Conservation (phyloP, 2,888 invertebrate species). For the Rhamphomyia laevipes region DNA sequence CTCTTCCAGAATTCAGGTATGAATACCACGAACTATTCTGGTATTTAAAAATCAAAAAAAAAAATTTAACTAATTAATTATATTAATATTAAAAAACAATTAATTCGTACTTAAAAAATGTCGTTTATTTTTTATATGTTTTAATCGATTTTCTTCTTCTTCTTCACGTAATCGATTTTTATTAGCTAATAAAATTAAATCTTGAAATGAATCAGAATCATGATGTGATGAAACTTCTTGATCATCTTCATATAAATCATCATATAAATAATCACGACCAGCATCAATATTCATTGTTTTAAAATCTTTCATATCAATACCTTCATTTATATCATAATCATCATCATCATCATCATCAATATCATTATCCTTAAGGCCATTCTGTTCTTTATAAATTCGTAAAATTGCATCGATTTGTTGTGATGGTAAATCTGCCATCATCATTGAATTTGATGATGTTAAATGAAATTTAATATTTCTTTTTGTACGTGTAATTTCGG, state of each 20-base stretch:
- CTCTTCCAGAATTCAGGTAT: no score
- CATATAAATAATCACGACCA: background rate
- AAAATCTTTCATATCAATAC: background rate
- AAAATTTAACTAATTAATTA: no score
- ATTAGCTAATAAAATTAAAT: constrained; percentile 3
- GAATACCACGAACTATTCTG: no score
- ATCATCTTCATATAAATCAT: constrained; percentile 2
- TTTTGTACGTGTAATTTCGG: constrained; percentile 1
- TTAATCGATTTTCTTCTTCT: no score
- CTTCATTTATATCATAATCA: background rate
- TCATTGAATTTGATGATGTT: background rate
- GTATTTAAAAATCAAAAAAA: no score
- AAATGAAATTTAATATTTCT: background rate
- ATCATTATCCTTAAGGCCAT: background rate
- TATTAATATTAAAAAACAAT: no score
- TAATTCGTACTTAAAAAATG: no score
- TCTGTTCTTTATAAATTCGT: background rate
- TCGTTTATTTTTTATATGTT: no score
- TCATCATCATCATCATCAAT: background rate
- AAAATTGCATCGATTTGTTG: constrained; percentile 1
- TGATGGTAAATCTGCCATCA: background rate
- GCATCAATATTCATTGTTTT: background rate
- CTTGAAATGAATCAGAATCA: constrained; percentile 4
- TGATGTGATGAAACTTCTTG: background rate
- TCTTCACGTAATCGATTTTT: background rate